Conservation (phyloP, 2,113 vertebrate species). For the Anolis sagrei region DNA sequence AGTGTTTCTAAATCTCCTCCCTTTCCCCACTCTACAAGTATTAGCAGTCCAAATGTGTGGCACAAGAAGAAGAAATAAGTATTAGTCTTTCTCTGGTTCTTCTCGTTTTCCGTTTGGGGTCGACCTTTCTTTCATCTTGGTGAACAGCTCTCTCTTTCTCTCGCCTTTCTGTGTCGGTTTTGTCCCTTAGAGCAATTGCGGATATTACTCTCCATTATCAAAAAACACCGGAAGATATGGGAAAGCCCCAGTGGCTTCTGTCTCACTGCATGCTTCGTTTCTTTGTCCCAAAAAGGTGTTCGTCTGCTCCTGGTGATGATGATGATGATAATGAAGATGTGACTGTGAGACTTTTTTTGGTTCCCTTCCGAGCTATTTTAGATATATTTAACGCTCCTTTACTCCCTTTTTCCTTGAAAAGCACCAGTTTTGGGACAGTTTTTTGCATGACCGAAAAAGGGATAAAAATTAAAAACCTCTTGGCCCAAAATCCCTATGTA, state of each 20-base stretch:
- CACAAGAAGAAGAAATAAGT: slow-evolving; percentile 3
- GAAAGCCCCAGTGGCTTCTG: not conserved
- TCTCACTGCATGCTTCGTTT: slow-evolving; percentile 1
- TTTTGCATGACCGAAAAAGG: slow-evolving; percentile 16
- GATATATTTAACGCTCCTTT: slow-evolving; percentile 55
- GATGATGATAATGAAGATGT: slow-evolving; percentile 42
- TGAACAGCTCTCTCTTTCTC: slow-evolving; percentile 17
- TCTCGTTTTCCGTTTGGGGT: slow-evolving; percentile 10
- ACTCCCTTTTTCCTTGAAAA: slow-evolving; percentile 46
- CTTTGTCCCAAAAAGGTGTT: slow-evolving; percentile 16
- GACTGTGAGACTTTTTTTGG: slow-evolving; percentile 31
- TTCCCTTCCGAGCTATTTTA: slow-evolving; percentile 23
- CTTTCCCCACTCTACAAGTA: too few species aligned
- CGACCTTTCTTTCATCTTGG: not conserved
- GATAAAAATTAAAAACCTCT: not conserved
- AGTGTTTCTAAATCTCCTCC: not conserved
- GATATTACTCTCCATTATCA: not conserved
- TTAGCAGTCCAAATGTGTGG: slow-evolving; percentile 5
- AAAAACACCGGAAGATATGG: not conserved
- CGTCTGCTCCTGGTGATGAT: slow-evolving; percentile 41
- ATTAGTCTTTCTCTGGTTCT: slow-evolving; percentile 19
- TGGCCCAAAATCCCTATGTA: not conserved
- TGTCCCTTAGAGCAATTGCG: not conserved
- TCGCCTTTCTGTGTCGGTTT: slow-evolving; percentile 12
- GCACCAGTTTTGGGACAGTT: not conserved